Evolutionary conservation across 2,888 invertebrate species (phyloP), one percentile per base, ranked within the genome.

Genomic region (Lapara coniferarum): DNA sequence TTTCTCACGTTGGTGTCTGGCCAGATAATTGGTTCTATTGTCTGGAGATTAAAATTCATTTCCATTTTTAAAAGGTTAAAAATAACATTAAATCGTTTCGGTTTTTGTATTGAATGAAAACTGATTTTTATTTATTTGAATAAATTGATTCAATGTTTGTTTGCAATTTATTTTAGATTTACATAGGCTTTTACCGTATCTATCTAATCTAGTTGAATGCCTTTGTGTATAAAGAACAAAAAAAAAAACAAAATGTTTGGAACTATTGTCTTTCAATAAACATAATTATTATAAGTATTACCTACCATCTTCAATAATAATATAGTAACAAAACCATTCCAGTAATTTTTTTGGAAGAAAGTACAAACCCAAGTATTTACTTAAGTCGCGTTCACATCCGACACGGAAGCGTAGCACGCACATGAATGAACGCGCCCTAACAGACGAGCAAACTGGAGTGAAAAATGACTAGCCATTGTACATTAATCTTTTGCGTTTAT

Each of bases 401-500:
- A 30, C 30, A 57, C 57, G 57, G 14, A 30, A 7, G 57, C 57
- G 37, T 10, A 14, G 30, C 12, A 57, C 12, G 57, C 30, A 13
- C 30, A 14, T 12, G 14, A 57, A 57, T 19, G 55, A 55, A 55
- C 55, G 55, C 55, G 16, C 19, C 55, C 55, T 55, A 55, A 52
- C 52, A 37, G 37, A 37, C 37, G 19, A 56, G 30, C 19, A 56
- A 25, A 30, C 25, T 30, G 30, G 57, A 37, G 57, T 57, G 30
- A 30, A 57, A 57, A 57, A 57, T 14, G 30, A 57, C 57, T 19
- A 10, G 10, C 55, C 55, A 55, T 55, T 55, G 57, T 30, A 25
- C 57, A 57, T 57, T 13, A 57, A 57, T 57, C 57, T 57, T 37
- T 37, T 19, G 57, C 56, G 57, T 57, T 30, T 30, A 30, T 57